Base-by-base conservation (phyloP, 2,888 invertebrate species). In the Yponomeuta plumbellus region DNA sequence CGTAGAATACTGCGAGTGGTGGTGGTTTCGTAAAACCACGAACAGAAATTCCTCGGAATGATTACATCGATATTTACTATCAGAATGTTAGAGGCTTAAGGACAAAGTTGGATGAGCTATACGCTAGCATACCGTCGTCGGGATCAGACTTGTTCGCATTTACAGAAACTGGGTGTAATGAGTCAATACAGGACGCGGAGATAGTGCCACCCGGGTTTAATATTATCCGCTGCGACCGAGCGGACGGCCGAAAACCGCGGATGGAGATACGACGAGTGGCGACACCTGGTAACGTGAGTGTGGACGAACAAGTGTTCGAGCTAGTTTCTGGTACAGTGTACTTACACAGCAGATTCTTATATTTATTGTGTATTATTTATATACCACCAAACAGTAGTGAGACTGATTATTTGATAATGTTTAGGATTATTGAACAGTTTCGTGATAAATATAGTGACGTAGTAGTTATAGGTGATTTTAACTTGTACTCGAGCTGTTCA, bases 1-100 rank as follows among this genome's bases (percentile, higher is more conserved):
- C 44, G 65, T 69, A 5, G 66, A 71, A 57, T 71, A 68, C 21
- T 64, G 67, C 61, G 70, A 72, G 66, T 71, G 71, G 71, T 23
- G 69, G 13, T 71, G 69, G 67, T 70, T 70, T 69, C 67, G 67
- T 21, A 68, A 64, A 66, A 6, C 57, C 58, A 67, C 40, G n/a
- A 34, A 59, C 34, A 39, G 64, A 39, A 64, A 64, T 34, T 34
- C 34, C 8, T 34, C 8, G 34, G 34, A 34, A 34, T 34, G 34
- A 34, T 34, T 34, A 34, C 8, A 62, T 65, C 17, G 39, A 61
- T 10, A 39, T 67, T 4, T 67, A 61, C 57, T 67, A 67, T 21
- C 67, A 67, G 22, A 67, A 67, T 23, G 61, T 65, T 20, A 11
- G 67, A 61, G 67, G 67, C n/a, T 65, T 67, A 13, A 39, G 67